Conservation (phyloP, 2,797 vertebrate genomes). For the Lutjanus campechanus region DNA sequence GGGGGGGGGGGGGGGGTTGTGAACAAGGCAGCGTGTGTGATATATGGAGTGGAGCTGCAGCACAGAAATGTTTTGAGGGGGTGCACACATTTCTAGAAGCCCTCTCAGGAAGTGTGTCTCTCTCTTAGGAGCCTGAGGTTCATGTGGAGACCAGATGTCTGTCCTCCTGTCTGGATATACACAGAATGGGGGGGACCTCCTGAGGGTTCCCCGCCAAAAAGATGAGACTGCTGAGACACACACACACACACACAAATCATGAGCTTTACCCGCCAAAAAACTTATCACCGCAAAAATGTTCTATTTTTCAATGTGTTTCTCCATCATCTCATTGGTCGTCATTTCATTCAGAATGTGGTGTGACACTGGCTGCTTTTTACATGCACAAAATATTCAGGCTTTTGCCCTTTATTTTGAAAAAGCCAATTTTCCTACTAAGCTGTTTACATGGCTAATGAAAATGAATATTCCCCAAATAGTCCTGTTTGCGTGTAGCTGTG, state of each 20-base stretch:
- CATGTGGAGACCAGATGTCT: conserved; percentile 83
- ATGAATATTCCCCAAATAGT: too few relatives aligned
- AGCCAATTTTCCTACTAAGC: too few relatives aligned
- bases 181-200: conserved; percentile 23
- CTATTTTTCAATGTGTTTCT: background rate
- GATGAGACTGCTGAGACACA: conserved; percentile 33
- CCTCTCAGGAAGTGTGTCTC: conserved; percentile 51
- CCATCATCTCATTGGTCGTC: background rate
- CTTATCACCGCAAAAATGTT: background rate
- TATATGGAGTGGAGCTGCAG: conserved; percentile 50
- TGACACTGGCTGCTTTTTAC: background rate
- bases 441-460: too few relatives aligned
- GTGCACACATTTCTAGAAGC: conserved; percentile 40
- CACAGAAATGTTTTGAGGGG: conserved; percentile 45
- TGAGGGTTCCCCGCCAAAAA: conserved; percentile 36
- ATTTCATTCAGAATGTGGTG: background rate
- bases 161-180: conserved; percentile 60
- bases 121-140: conserved; percentile 43
- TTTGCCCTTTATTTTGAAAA: too few relatives aligned
- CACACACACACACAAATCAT: conserved; percentile 28
- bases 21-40: conserved; percentile 66
- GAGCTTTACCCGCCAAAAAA: conserved; percentile 18
- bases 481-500: too few relatives aligned
- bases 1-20: conserved; percentile 39
- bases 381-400: too few relatives aligned